A percentile compares a stretch with the other conserved stretches of the same genome.
These are phyloP conservation scores for Toxotes chatareus DNA, from an alignment of 2,113 vertebrate species.

Conservation along the genomic window DNA sequence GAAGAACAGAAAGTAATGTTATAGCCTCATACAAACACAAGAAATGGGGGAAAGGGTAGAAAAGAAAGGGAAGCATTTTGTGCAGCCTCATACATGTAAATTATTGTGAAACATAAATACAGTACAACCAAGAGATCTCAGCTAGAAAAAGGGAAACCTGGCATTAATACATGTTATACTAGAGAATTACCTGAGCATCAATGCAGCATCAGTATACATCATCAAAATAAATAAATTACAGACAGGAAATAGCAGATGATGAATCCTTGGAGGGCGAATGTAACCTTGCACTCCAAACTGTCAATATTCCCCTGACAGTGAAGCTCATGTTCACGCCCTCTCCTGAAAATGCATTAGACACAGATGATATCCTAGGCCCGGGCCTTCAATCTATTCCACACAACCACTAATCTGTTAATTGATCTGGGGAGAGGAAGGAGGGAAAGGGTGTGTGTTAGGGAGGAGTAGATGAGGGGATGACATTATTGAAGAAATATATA, in stretches of 20 bases:
- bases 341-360: conserved; percentile 77
- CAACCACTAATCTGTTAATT: conserved; percentile 79
- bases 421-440: conserved; percentile 62
- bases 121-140: background rate
- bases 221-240: conserved; percentile 65
- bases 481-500: conserved; percentile 49
- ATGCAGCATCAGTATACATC: conserved; percentile 16
- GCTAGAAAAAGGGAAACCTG: background rate
- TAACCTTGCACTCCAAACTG: conserved; percentile 73
- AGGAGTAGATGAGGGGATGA: conserved; percentile 13
- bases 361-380: conserved; percentile 55
- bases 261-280: conserved; percentile 58
- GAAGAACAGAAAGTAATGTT: background rate
- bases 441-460: conserved; percentile 10
- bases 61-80: background rate
- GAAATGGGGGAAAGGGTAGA: background rate
- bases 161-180: background rate
- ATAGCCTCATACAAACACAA: background rate
- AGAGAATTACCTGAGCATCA: conserved; percentile 7
- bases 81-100: background rate
- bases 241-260: conserved; percentile 70
- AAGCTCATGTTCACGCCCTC: conserved; percentile 71
- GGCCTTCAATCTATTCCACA: conserved; percentile 55
- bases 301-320: conserved; percentile 64
- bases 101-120: background rate